Base-by-base conservation (phyloP, 1,140 invertebrate species). In the Bombus superbus region DNA sequence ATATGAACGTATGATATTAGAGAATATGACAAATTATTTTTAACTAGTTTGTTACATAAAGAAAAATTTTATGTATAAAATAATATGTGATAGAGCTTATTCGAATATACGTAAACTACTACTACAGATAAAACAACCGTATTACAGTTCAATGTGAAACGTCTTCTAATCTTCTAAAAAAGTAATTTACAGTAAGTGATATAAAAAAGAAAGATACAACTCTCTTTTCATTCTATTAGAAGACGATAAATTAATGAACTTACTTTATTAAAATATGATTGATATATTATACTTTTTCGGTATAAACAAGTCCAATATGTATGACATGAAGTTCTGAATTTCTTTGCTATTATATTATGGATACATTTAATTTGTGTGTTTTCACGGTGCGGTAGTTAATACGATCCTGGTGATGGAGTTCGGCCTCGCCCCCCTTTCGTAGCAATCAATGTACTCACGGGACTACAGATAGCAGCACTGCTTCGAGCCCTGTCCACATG, bases 401-500 rank as follows among this genome's bases (percentile, higher is more conserved):
- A 85, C 84, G 78, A 68, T 74, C 79, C 78, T 81, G 71, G 13
- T n/a, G 84, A 81, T 75, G 79, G 79, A 85, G 84, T 75, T 76
- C 80, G 89, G 74, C 87, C 85, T 92, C 92, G 89, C 81, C 88
- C 88, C 89, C 91, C 84, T 88, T 92, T 88, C 77, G 62, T 79
- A 85, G 71, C 87, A 91, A 92, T 91, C 87, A 81, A 90, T 93
- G 87, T 85, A 76, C 38, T 66, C 18, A 76, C 47, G 42, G 42
- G 47, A 82, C 83, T 28, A 87, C 88, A 94, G 93, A 93, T 93
- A 77, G 92, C 92, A 81, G 78, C 91, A 90, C 88, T 76, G 86
- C 74, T 86, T 73, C 78, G 84, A 83, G 68, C 88, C 88, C 92
- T 90, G 91, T 92, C 92, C 93, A 93, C 92, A 93, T 92, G 92